Evolutionary conservation across 92 coral and sea anemone genomes (phyloP), one percentile per base, ranked within the genome.

Genomic region (Porites cylindrica): DNA sequence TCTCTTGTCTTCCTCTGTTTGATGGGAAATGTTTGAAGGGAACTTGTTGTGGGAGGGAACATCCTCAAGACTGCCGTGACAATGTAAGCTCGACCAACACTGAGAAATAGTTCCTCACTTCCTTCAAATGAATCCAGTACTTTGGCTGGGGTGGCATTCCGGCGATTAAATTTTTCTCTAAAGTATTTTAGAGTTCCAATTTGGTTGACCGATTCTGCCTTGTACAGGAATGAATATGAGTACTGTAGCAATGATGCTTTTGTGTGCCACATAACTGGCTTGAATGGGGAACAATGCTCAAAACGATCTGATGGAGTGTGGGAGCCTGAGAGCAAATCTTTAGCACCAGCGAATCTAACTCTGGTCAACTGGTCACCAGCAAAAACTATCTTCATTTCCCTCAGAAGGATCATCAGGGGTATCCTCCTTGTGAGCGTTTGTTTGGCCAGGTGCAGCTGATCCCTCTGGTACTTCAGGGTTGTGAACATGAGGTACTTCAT

Each of bases 231-330:
- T 62, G 95, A 89, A 64, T 87, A 91, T 47, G 91, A 86, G 26
- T 89, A 89, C 69, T 84, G 90, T 7, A 85, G 82, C n/a, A 92
- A 60, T 8, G 95, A 85, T 43, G 95, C 92, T 72, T 84, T 92
- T 11, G 90, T 85, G 60, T 92, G 95, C 92, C 95, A 92, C 90
- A 92, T 92, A 8, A 86, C 95, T 19, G 95, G 89, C 32, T 92
- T 92, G 51, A 92, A 89, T 10, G 92, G 95, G 2, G 88, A 88
- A 51, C 94, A 92, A 43, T 88, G 90, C 21, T 92, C 94, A n/a
- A 38, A 38, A 38, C 47, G 47, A 4, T 38, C 47, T 38, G 98
- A 90, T 38, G 95, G 92, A 3, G 98, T 94, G 71, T 92, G 98
- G 10, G 94, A 85, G 12, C 95, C 92, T 29, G 95, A 76, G 12